Evolutionary conservation across 2,888 invertebrate genomes (phyloP), one percentile per base, ranked within the genome.

Genomic region (Chrysopilus asiliformis): DNA sequence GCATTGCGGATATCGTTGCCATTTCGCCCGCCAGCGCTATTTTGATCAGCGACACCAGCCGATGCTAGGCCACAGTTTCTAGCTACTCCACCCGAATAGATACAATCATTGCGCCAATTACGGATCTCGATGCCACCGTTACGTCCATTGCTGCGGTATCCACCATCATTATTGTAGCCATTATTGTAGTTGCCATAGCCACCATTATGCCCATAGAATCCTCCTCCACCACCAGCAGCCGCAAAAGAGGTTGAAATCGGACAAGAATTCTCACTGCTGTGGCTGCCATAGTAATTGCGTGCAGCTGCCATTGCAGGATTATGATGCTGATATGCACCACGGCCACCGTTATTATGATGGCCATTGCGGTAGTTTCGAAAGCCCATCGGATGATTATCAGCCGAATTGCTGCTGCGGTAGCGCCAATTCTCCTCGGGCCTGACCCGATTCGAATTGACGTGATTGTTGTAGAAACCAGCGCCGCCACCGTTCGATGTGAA

Each of bases 91-190:
- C n/a, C n/a, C 16, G 55, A 49, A 41, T 49, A 56, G 31, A 56
- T 50, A 40, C 56, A 53, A 41, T 62, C 57, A 41, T 61, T 57
- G 4, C 62, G 59, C 63, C 62, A 63, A 34, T 61, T 63, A 20
- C 50, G 55, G 44, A 58, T 55, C 38, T 52, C 50, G 27, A 44
- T 44, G 22, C 43, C 43, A 28, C 34, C 34, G 32, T 28, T 32
- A 14, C 18, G 20, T 2, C 38, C 35, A 24, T 34, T 32, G 15
- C 32, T 13, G 24, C 31, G 27, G 12, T 31, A 22, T 14, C 28
- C 22, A 13, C 12, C 15, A 32, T 14, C 16, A 17, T 32, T 32
- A 9, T 15, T 10, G 12, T 17, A 9, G 10, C 20, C 28, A 17
- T 32, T 32, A 10, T 9, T 31, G 19, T 34, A 27, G 31, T 18